Conservation (phyloP, 2,888 invertebrate species). For the Lasioglossum villosulum region DNA sequence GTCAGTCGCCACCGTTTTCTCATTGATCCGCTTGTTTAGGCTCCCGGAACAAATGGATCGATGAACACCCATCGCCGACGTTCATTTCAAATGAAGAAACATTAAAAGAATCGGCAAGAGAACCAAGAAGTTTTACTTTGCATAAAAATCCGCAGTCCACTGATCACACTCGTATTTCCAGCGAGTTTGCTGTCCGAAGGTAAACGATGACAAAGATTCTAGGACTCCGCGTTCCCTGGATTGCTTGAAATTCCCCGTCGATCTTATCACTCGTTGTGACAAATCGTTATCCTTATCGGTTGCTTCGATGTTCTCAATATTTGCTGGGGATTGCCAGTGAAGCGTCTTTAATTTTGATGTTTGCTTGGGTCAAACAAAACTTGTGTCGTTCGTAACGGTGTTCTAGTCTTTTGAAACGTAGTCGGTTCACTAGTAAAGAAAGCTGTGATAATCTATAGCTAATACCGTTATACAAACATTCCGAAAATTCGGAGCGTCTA, state of each 20-base stretch:
- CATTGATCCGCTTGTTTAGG: neutral
- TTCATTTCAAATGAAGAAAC: no score
- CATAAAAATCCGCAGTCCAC: neutral
- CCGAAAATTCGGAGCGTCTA: neutral
- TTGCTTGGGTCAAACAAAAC: neutral
- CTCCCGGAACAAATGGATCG: no score
- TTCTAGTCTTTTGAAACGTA: neutral
- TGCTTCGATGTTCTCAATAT: neutral
- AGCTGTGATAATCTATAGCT: neutral
- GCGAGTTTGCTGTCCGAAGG: neutral
- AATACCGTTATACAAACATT: neutral
- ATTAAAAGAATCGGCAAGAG: no score
- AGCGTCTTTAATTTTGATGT: neutral
- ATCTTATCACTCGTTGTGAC: neutral
- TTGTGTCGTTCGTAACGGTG: neutral
- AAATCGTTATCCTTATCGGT: neutral
- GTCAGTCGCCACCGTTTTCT: neutral
- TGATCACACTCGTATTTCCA: neutral
- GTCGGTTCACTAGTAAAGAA: neutral
- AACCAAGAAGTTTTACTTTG: neutral
- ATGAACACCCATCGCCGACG: no score
- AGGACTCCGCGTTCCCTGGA: neutral
- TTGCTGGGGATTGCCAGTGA: neutral
- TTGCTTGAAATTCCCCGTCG: neutral
- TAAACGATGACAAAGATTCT: neutral